phyloP scores from a whole-genome alignment of 2,888 invertebrate species.

The Mythimna vitellina region DNA sequence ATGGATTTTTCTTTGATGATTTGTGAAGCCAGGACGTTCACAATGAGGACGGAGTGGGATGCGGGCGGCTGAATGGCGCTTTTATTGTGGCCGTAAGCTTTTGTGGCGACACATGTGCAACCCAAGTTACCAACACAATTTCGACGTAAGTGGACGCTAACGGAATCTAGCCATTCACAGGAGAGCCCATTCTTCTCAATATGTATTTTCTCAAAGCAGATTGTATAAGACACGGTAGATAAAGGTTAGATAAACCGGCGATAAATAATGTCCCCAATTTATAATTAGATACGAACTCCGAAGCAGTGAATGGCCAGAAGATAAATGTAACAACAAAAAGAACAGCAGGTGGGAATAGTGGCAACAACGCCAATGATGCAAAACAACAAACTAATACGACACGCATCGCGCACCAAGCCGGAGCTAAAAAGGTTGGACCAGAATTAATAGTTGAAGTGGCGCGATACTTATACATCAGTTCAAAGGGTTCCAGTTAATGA shows the following conservation, averaged over 20 bases:
- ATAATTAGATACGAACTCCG: conserved; percentile 55
- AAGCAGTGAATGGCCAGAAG: conserved; percentile 68
- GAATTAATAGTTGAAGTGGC: conserved; percentile 79
- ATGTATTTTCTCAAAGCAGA: conserved; percentile 16
- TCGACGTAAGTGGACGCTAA: conserved; percentile 54
- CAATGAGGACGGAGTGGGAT: conserved; percentile 85
- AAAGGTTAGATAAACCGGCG: conserved; percentile 44
- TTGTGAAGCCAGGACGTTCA: conserved; percentile 88
- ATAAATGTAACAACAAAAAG: conserved; percentile 68
- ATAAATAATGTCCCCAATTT: conserved; percentile 45
- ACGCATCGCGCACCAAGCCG: conserved; percentile 61
- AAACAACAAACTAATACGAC: conserved; percentile 67
- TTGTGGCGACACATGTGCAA: conserved; percentile 80
- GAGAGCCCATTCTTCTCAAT: conserved; percentile 37
- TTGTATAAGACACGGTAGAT: conserved; percentile 26
- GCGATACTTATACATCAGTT: conserved; percentile 84
- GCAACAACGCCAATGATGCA: conserved; percentile 72
- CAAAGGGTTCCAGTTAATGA: conserved; percentile 88
- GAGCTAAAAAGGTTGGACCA: conserved; percentile 74
- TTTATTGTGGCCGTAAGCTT: conserved; percentile 77
- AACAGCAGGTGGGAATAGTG: conserved; percentile 65
- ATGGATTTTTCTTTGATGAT: conserved; percentile 84
- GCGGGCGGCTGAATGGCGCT: conserved; percentile 87
- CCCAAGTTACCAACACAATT: conserved; percentile 55
- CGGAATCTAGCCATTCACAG: conserved; percentile 55